Evolutionary conservation across 2,113 vertebrate species (phyloP), one percentile per base, ranked within the genome.

Genomic region (Sterrhoptilus dennistouni): DNA sequence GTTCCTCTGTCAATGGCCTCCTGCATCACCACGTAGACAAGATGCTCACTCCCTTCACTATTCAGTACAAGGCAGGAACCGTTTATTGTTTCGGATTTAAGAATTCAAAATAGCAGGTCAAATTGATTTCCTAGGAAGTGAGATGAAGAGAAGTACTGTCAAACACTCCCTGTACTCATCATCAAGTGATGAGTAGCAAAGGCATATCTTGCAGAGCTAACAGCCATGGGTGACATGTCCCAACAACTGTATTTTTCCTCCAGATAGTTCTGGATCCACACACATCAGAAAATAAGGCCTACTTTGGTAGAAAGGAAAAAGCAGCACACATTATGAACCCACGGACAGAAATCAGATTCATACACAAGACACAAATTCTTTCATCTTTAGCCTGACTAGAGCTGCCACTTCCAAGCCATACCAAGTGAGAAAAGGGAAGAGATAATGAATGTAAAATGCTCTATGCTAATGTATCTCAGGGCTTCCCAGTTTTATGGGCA

Each of bases 41-140:
- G 61, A 57, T 68, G 61, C 49, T 95, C 33, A 5, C n/a, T 83
- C 65, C 53, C 14, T 0, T 3, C n/a, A 17, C 60, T 75, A 33
- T 33, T 57, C 90, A 54, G 29, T 35, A 61, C 19, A 57, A 61
- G 24, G 38, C 54, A 82, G 63, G 31, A 83, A 45, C 35, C 69
- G 27, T 68, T 89, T 40, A 86, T 47, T 86, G 75, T 81, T 92
- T 92, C 70, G 76, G 35, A 59, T 53, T 53, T 69, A 84, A 79
- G 70, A 92, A 77, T 81, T 74, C 28, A 75, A 96, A 92, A 76
- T 12, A 60, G 56, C 45, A 94, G 87, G 74, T 59, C 64, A 72
- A 82, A 83, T 1, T 69, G 24, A 88, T 75, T 91, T 90, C 54
- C 75, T 66, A 36, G 44, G 42, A 89, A 52, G 47, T 29, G 44